Conservation (phyloP, 53 echinoderm and acorn worm species). For the Astropecten irregularis region DNA sequence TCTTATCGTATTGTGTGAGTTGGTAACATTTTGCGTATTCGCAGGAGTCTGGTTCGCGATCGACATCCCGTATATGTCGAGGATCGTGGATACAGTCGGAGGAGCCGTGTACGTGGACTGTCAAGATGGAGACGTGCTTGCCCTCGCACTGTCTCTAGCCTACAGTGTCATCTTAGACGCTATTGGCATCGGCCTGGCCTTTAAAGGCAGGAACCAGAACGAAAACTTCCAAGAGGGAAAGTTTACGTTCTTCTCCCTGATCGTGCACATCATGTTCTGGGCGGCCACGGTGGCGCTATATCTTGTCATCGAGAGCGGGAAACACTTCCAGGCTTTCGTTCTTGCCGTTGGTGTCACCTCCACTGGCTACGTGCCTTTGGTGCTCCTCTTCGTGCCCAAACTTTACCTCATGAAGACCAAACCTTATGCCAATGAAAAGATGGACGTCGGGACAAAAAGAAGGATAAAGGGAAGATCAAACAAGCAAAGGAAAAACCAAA, state of each 20-base stretch:
- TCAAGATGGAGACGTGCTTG: conserved; percentile 20
- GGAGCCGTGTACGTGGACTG: conserved; percentile 70
- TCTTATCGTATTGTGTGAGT: conserved; percentile 24
- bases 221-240: conserved; percentile 89
- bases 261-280: conserved; percentile 84
- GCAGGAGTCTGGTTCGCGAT: conserved; percentile 62
- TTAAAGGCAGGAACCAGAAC: conserved; percentile 48
- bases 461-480: not conserved
- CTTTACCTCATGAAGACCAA: conserved; percentile 78
- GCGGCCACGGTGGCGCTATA: conserved; percentile 54
- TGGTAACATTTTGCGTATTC: conserved; percentile 41
- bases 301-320: conserved; percentile 54
- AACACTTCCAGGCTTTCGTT: conserved; percentile 61
- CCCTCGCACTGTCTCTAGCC: conserved; percentile 17
- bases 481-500: not conserved
- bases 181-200: conserved; percentile 53
- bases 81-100: conserved; percentile 17
- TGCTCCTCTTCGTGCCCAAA: conserved; percentile 82
- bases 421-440: conserved; percentile 57
- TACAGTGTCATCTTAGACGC: conserved; percentile 50
- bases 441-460: not conserved
- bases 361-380: conserved; percentile 50
- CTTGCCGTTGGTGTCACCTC: conserved; percentile 57
- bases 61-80: conserved; percentile 51
- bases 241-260: conserved; percentile 86